Conservation (phyloP, 1,140 invertebrate genomes). For the Himalopsyche phryganea region DNA sequence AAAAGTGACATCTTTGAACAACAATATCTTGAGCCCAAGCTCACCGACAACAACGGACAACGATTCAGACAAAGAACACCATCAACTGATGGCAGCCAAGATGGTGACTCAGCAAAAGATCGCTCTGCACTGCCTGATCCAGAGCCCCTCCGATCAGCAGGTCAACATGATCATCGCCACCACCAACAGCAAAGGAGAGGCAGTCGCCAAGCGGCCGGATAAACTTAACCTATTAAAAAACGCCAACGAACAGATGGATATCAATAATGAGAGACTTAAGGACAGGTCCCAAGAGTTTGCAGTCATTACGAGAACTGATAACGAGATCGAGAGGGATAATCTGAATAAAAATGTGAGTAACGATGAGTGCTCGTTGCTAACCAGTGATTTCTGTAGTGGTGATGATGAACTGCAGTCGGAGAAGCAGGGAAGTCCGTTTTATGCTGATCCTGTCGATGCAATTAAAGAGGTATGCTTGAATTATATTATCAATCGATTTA, state of each 20-base stretch:
- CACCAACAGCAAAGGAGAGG: constrained; percentile 51
- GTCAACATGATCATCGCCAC: constrained; percentile 45
- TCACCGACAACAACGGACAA: constrained; percentile 31
- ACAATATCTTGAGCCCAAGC: constrained; percentile 51
- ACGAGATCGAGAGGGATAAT: constrained; percentile 32
- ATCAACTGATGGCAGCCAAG: constrained; percentile 17
- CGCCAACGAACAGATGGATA: constrained; percentile 40
- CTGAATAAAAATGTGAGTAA: constrained; percentile 29
- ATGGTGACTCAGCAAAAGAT: constrained; percentile 17
- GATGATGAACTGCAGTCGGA: constrained; percentile 47
- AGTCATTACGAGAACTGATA: constrained; percentile 9
- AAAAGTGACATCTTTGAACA: constrained; percentile 50
- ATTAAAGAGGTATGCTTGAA: constrained; percentile 53
- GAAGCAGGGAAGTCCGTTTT: constrained; percentile 81
- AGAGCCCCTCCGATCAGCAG: constrained; percentile 24
- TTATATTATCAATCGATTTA: background rate
- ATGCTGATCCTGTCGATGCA: constrained; percentile 88
- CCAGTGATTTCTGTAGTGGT: constrained; percentile 31
- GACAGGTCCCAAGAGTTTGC: constrained; percentile 12
- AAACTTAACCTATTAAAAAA: constrained; percentile 49
- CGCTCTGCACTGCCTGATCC: constrained; percentile 31
- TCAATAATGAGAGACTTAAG: constrained; percentile 27
- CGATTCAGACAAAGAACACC: constrained; percentile 31
- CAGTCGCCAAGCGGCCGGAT: constrained; percentile 49
- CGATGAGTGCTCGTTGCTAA: constrained; percentile 29